A percentile compares a stretch with the other conserved stretches of the same genome.
Evolutionary conservation across 2,113 vertebrate genomes (phyloP).

Genomic region (Crotalus tigris): DNA sequence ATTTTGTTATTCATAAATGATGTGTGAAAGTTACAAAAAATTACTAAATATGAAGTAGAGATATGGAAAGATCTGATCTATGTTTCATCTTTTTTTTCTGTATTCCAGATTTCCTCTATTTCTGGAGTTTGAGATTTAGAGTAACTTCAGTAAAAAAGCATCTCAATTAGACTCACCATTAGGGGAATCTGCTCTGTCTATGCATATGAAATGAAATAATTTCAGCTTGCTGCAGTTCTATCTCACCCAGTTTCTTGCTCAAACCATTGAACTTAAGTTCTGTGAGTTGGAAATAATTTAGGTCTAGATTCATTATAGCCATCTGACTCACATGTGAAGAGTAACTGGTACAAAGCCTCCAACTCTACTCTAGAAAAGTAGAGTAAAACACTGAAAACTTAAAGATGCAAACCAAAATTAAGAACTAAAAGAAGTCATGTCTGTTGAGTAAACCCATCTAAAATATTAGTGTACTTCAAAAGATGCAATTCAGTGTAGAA

Average conservation of each 20-base stretch:
- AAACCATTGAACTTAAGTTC: not conserved
- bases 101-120: not conserved
- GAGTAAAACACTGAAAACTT: not conserved
- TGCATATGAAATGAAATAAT: not conserved
- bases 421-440: not conserved
- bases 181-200: not conserved
- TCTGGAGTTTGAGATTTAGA: not conserved
- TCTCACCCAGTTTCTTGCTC: not conserved
- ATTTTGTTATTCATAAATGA: not conserved
- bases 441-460: not conserved
- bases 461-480: not conserved
- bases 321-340: not conserved
- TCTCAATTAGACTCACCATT: not conserved
- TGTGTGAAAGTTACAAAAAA: not conserved
- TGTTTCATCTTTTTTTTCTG: not conserved
- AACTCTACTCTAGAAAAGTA: not conserved
- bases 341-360: not conserved
- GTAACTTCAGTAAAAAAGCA: not conserved
- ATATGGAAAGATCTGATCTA: not conserved
- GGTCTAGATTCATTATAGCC: not conserved
- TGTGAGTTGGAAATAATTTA: not conserved
- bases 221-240: not conserved
- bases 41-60: not conserved
- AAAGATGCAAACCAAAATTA: not conserved
- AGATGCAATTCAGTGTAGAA: not conserved